These are phyloP conservation scores for Psix sp. DNA, from an alignment of 1,140 invertebrate species.

Conservation along the genomic window DNA sequence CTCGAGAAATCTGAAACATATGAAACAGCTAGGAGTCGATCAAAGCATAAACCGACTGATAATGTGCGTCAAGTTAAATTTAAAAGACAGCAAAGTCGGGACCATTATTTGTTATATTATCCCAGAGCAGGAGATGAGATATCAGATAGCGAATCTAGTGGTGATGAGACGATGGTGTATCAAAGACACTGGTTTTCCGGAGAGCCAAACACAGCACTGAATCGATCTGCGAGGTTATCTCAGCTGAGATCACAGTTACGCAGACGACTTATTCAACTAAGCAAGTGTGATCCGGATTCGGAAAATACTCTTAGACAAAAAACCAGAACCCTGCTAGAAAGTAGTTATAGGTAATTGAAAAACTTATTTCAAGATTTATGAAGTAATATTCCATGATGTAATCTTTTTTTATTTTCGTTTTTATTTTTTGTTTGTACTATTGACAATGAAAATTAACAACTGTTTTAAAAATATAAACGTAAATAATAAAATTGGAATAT, in stretches of 20 bases:
- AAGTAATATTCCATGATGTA: too few species aligned
- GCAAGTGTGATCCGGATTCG: slow-evolving; percentile 67
- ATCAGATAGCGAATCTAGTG: slow-evolving; percentile 74
- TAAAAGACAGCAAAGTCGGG: slow-evolving; percentile 65
- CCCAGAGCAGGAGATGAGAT: slow-evolving; percentile 73
- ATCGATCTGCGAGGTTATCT: slow-evolving; percentile 76
- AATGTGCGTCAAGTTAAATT: slow-evolving; percentile 59
- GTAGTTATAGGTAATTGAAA: slow-evolving; percentile 58
- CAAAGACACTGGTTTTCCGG: slow-evolving; percentile 73
- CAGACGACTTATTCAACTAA: slow-evolving; percentile 76
- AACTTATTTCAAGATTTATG: too few species aligned
- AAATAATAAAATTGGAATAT: too few species aligned
- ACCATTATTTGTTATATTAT: slow-evolving; percentile 74
- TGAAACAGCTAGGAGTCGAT: slow-evolving; percentile 11
- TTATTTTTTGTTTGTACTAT: too few species aligned
- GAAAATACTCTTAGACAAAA: slow-evolving; percentile 64
- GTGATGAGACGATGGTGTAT: slow-evolving; percentile 71
- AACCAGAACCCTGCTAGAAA: slow-evolving; percentile 65
- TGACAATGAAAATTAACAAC: too few species aligned
- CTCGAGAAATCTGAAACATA: slow-evolving; percentile 29
- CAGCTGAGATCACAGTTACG: slow-evolving; percentile 78
- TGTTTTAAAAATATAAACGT: too few species aligned
- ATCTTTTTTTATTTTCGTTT: too few species aligned
- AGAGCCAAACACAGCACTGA: slow-evolving; percentile 61
- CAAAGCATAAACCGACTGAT: slow-evolving; percentile 58